phyloP scores from a whole-genome alignment of 2,888 invertebrate species.

The Miltochrista miniata region DNA sequence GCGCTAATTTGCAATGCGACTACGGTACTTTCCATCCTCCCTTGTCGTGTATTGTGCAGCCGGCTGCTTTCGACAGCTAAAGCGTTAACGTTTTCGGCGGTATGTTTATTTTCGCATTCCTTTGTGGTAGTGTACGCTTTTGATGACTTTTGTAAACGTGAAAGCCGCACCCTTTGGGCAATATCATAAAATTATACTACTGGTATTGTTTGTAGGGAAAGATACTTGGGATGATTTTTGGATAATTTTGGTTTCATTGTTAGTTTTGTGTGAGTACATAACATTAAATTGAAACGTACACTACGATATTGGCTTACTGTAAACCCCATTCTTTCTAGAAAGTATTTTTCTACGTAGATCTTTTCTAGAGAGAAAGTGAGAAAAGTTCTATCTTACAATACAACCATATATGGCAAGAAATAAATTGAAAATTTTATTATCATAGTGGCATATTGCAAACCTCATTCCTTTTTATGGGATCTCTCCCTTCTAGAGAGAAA shows the following conservation, averaged over 20 bases:
- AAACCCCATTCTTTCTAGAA: too few relatives aligned
- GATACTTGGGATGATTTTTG: not conserved
- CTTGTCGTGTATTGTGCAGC: slow-evolving; percentile 45
- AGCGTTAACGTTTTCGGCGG: slow-evolving; percentile 46
- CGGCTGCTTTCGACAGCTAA: slow-evolving; percentile 55
- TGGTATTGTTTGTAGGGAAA: slow-evolving; percentile 3
- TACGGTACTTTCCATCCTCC: slow-evolving; percentile 58
- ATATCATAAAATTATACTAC: slow-evolving; percentile 32
- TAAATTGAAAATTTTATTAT: too few relatives aligned
- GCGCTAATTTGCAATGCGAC: slow-evolving; percentile 68
- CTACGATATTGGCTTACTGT: too few relatives aligned
- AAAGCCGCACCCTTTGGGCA: slow-evolving; percentile 30
- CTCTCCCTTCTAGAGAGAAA: too few relatives aligned
- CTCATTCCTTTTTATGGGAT: too few relatives aligned
- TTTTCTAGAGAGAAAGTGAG: too few relatives aligned
- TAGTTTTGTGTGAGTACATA: not conserved
- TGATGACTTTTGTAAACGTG: slow-evolving; percentile 32
- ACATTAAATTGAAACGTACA: too few relatives aligned
- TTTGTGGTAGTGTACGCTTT: slow-evolving; percentile 35
- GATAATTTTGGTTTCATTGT: not conserved
- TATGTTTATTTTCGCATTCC: slow-evolving; percentile 45
- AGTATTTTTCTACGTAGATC: too few relatives aligned
- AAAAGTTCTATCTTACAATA: too few relatives aligned
- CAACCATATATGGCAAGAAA: too few relatives aligned
- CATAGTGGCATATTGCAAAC: too few relatives aligned